Evolutionary conservation across 2,888 invertebrate genomes (phyloP).

Genomic region (Stictocephala bisonia): DNA sequence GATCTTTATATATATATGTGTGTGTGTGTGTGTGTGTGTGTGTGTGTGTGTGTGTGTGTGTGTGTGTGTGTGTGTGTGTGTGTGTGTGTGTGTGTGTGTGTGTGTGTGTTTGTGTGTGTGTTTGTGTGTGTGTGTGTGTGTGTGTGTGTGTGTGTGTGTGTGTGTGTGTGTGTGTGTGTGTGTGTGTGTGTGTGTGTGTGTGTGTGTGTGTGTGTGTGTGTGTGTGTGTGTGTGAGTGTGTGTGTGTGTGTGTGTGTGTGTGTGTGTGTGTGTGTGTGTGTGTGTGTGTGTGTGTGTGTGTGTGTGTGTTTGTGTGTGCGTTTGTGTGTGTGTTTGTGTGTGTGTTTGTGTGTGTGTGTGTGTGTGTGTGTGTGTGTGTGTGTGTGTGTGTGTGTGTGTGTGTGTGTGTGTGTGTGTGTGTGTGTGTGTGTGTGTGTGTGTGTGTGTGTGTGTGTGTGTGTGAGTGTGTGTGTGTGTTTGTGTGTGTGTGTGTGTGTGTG

Average conservation of each 20-base stretch:
- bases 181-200: constrained; percentile 13
- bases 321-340: too few relatives aligned
- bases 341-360: too few relatives aligned
- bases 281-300: background rate
- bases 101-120: too few relatives aligned
- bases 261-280: background rate
- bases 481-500: too few relatives aligned
- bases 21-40: constrained; percentile 9
- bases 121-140: too few relatives aligned
- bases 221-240: constrained; percentile 5
- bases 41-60: constrained; percentile 13
- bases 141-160: background rate
- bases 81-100: background rate
- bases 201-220: constrained; percentile 3
- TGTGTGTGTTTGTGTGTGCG: too few relatives aligned
- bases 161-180: constrained; percentile 1
- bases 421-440: too few relatives aligned
- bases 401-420: too few relatives aligned
- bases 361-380: background rate
- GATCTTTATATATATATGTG: background rate
- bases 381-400: too few relatives aligned
- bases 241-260: constrained; percentile 3
- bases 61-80: constrained; percentile 4
- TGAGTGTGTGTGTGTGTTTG: too few relatives aligned
- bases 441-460: too few relatives aligned